Base-by-base conservation (phyloP, 2,113 vertebrate species). In the Phylloscopus whistleri region DNA sequence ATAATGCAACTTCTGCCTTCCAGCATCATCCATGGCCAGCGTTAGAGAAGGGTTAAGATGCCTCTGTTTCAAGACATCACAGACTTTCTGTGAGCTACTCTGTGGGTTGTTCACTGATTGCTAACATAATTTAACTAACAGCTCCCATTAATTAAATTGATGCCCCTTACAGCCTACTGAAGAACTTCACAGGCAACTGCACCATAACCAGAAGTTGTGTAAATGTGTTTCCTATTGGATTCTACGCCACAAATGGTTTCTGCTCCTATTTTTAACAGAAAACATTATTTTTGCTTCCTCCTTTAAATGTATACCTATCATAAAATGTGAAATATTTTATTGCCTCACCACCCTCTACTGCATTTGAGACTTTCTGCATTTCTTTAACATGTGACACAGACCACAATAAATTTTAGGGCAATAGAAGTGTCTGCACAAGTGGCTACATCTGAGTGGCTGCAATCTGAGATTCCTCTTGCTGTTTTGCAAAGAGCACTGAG, bases 171-270 rank as follows among this genome's bases (percentile, higher is more conserved):
- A 97, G 60, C 33, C 49, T 94, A 89, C 49, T 86, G 46, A 94
- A 96, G 91, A 89, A 87, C 74, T 89, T 90, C 84, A 69, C 86
- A 96, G 94, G 37, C 77, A 92, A 64, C 76, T 93, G 60, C 37
- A 95, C 33, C 60, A 72, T 74, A 87, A 96, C 79, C 87, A 97
- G 95, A 97, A 89, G 75, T 52, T 31, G 33, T 39, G 37, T 41
- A 97, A 98, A 97, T 97, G 93, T 97, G 89, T 97, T 97, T 97
- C 79, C 83, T 80, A 87, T 95, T 95, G 93, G 39, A 80, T 90
- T 91, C 90, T 94, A 91, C 78, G 62, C 73, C 85, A 97, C 87
- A 97, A 97, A 95, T 92, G 59, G 59, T 74, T 97, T 95, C 87
- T 2, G 28, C 81, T 97, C 84, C 91, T 91, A 93, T 84, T 85